A percentile compares a stretch with the other conserved stretches of the same genome.
Conservation (phyloP, 2,888 invertebrate species). For the Monoplex corrugatus region DNA sequence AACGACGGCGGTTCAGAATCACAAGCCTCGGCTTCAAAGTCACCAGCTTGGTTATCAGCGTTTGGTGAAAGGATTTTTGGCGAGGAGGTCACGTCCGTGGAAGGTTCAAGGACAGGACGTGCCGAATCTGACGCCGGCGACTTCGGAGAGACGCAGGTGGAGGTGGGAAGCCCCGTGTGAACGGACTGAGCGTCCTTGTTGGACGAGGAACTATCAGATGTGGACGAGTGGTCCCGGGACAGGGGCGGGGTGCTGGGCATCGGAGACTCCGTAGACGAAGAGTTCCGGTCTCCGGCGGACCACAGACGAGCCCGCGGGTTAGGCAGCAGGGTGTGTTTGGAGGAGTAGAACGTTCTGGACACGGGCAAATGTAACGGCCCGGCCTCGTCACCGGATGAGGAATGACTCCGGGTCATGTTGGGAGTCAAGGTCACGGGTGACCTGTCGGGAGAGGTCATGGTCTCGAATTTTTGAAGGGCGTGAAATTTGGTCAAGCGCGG, state of each 20-base stretch:
- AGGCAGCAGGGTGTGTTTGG: not conserved
- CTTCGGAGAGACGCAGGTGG: not conserved
- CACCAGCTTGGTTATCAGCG: too few relatives aligned
- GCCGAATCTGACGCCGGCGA: not conserved
- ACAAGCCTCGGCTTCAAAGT: not conserved
- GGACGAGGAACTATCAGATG: slow-evolving; percentile 14
- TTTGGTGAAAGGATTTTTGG: not conserved
- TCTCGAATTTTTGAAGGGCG: not conserved
- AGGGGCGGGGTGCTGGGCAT: slow-evolving; percentile 4
- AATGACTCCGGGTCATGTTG: not conserved
- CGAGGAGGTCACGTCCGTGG: not conserved
- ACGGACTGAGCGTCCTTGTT: slow-evolving; percentile 6
- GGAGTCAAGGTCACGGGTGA: not conserved
- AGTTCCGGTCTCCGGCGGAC: not conserved
- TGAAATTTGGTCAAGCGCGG: not conserved
- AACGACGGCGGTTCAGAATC: not conserved
- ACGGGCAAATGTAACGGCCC: not conserved
- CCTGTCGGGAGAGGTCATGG: not conserved
- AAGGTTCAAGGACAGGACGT: not conserved
- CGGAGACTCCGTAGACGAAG: slow-evolving; percentile 14
- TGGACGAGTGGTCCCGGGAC: slow-evolving; percentile 12
- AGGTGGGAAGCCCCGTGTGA: not conserved
- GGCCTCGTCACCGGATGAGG: not conserved
- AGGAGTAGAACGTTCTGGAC: slow-evolving; percentile 17
- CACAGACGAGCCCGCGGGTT: not conserved